Evolutionary conservation across 2,888 invertebrate genomes (phyloP).

Genomic region (Caradrina kadenii): DNA sequence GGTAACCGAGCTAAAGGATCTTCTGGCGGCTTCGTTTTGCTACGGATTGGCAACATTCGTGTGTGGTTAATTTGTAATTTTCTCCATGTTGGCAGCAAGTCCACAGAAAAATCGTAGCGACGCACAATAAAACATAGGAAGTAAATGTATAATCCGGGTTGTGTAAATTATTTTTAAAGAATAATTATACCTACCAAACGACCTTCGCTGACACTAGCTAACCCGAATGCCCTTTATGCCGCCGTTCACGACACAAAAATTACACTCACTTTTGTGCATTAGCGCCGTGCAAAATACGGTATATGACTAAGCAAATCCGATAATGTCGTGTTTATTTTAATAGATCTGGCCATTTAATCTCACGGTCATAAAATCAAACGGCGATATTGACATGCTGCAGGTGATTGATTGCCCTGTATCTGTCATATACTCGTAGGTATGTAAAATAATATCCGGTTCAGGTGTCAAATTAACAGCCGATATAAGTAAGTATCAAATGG

Average conservation of each 20-base stretch:
- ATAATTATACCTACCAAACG: slow-evolving; percentile 74
- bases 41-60: too few species aligned
- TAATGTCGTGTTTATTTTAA: slow-evolving; percentile 50
- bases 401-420: slow-evolving; percentile 49
- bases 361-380: slow-evolving; percentile 65
- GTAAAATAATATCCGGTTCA: slow-evolving; percentile 57
- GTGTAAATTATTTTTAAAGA: slow-evolving; percentile 68
- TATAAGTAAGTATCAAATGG: slow-evolving; percentile 17
- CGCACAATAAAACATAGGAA: slow-evolving; percentile 31
- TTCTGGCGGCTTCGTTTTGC: slow-evolving; percentile 5
- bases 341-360: slow-evolving; percentile 62
- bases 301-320: slow-evolving; percentile 47
- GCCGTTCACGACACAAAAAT: slow-evolving; percentile 84
- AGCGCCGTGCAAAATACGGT: slow-evolving; percentile 33
- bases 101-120: slow-evolving; percentile 62
- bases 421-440: slow-evolving; percentile 24
- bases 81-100: slow-evolving; percentile 53
- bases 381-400: slow-evolving; percentile 56
- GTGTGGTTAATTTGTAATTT: too few species aligned
- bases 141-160: slow-evolving; percentile 54
- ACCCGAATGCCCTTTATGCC: slow-evolving; percentile 77
- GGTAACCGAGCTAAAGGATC: slow-evolving; percentile 7
- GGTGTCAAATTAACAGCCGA: slow-evolving; percentile 32
- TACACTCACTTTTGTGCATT: slow-evolving; percentile 68
- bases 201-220: slow-evolving; percentile 74